Evolutionary conservation across 2,888 invertebrate genomes (phyloP).

Genomic region (Brachyptera putata): DNA sequence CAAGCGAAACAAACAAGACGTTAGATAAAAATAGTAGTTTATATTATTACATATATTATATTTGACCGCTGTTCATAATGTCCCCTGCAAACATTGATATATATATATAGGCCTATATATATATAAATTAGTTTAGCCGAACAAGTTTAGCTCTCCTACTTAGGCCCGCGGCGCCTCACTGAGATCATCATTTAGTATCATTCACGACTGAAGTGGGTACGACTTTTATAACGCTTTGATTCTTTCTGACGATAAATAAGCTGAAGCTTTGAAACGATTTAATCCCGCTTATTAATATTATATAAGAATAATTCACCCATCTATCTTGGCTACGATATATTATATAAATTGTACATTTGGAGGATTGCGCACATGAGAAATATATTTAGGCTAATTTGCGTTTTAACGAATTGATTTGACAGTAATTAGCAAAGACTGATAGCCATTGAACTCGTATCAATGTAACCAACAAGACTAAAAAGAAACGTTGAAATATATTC

Average conservation of each 20-base stretch:
- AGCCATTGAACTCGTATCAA: no score
- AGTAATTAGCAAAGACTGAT: no score
- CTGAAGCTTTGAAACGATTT: background rate
- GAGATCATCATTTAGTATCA: background rate
- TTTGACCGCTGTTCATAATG: no score
- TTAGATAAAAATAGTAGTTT: no score
- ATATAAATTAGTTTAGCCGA: background rate
- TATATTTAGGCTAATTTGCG: no score
- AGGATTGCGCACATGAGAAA: no score
- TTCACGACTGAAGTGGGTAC: background rate
- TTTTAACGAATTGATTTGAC: no score
- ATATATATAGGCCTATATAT: background rate
- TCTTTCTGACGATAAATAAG: background rate
- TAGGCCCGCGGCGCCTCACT: background rate
- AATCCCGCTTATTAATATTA: no score
- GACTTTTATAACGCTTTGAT: background rate
- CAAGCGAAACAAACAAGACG: background rate
- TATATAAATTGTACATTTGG: slow-evolving; percentile 8
- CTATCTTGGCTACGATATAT: background rate
- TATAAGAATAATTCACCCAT: slow-evolving; percentile 8
- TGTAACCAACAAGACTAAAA: no score
- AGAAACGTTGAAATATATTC: no score
- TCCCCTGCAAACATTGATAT: background rate
- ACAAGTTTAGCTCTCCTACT: background rate
- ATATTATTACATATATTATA: no score